phyloP scores from a whole-genome alignment of 2,888 invertebrate genomes.

The Apodemia mormo region DNA sequence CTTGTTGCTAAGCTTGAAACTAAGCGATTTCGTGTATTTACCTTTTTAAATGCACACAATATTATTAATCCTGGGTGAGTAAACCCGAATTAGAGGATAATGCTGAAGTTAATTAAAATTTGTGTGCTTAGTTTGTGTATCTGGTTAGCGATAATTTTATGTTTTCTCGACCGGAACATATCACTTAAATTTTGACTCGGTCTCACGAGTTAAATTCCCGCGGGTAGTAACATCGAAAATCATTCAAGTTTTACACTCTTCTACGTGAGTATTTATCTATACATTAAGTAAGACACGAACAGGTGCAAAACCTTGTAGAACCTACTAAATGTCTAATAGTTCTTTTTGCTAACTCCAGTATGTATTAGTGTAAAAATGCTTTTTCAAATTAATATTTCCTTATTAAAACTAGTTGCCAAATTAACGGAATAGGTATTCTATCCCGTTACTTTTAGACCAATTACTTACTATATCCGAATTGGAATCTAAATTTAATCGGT shows the following conservation, averaged over 20 bases:
- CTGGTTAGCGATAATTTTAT: conserved; percentile 29
- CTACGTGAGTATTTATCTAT: no score
- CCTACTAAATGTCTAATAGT: no score
- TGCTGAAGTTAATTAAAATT: conserved; percentile 8
- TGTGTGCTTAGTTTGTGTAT: not conserved
- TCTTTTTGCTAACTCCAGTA: no score
- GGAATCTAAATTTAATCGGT: no score
- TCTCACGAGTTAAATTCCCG: conserved; percentile 24
- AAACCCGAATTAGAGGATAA: not conserved
- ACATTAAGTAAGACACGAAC: no score
- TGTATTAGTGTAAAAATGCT: no score
- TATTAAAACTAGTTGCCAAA: no score
- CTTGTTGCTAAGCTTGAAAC: conserved; percentile 53
- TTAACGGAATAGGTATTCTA: no score
- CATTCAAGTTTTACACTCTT: not conserved
- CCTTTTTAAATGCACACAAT: conserved; percentile 2
- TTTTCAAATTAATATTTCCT: no score
- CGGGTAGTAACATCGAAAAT: not conserved
- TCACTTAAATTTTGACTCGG: conserved; percentile 33
- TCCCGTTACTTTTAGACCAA: no score
- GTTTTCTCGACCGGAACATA: conserved; percentile 34
- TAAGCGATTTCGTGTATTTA: conserved; percentile 41
- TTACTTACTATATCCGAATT: no score
- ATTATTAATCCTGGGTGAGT: conserved; percentile 2
- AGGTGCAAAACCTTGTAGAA: no score